Evolutionary conservation across 2,113 vertebrate species (phyloP), one percentile per base, ranked within the genome.

Genomic region (Spheniscus mendiculus): DNA sequence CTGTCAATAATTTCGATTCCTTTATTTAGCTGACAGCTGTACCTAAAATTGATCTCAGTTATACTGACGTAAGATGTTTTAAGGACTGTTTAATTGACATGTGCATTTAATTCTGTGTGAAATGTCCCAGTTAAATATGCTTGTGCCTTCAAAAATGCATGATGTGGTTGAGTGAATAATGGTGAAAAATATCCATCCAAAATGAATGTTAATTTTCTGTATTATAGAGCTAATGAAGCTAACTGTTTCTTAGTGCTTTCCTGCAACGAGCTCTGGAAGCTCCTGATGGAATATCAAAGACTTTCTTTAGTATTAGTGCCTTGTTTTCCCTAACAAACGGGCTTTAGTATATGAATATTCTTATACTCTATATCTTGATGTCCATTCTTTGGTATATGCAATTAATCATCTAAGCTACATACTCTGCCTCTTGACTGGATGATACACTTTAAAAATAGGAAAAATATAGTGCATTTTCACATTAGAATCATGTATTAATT

Each of bases 1-100:
- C 34, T 77, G 62, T 70, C 84, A 85, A 91, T 95, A 91, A 58
- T 83, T 93, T 90, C 81, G 17, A 83, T 92, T 95, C 38, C 52
- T 88, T 77, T 93, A 29, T 90, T 91, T 76, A 90, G 87, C 87
- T 87, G 73, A 89, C 61, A 83, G 71, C 70, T 93, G 53, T 80
- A 76, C 36, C 52, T 91, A 87, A 95, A 85, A 85, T n/a, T 73
- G 30, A 71, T 73, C 72, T 95, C 67, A 29, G 63, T 82, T 67
- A 65, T 7, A 91, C 53, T 80, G 81, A 72, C 0, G 1, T 47
- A 87, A 85, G 66, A 87, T 49, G 29, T 80, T 94, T 87, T 42
- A 93, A 87, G 63, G 87, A 72, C 53, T 69, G 45, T 53, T 86
- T 94, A 89, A 87, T 18, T 79, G 36, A 52, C 11, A 18, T 13